phyloP scores from a whole-genome alignment of 2,888 invertebrate genomes.

The Hesperia comma region DNA sequence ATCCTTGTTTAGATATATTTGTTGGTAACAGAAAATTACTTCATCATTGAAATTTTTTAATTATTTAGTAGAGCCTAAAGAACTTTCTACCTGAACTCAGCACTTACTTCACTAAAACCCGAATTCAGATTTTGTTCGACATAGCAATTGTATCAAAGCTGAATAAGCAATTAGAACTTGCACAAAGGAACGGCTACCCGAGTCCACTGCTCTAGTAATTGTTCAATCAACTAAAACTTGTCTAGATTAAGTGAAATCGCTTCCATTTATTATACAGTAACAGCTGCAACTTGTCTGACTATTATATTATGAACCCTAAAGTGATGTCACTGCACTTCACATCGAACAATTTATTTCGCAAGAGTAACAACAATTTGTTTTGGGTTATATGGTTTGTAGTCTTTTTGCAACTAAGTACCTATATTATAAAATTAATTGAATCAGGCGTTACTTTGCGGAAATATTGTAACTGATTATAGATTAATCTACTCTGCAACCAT shows the following conservation, averaged over 20 bases:
- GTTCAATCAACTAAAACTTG: slow-evolving; percentile 7
- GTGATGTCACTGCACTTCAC: too few species aligned
- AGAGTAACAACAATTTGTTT: too few species aligned
- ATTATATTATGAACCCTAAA: not conserved
- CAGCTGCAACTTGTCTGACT: not conserved
- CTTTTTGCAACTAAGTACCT: too few species aligned
- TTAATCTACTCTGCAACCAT: too few species aligned
- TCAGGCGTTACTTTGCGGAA: too few species aligned
- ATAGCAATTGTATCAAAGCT: slow-evolving; percentile 2
- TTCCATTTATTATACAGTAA: not conserved
- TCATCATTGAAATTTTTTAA: too few species aligned
- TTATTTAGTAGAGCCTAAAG: not conserved
- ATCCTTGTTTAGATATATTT: too few species aligned
- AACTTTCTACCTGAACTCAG: not conserved
- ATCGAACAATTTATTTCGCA: too few species aligned
- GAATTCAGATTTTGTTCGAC: not conserved
- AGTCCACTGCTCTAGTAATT: not conserved
- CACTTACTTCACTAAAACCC: not conserved
- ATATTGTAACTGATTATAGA: too few species aligned
- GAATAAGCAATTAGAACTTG: slow-evolving; percentile 6
- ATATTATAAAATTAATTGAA: too few species aligned
- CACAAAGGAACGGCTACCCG: slow-evolving; percentile 4
- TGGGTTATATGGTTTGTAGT: too few species aligned
- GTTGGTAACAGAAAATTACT: too few species aligned
- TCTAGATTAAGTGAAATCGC: slow-evolving; percentile 3